phyloP scores from a whole-genome alignment of 2,797 vertebrate species.

The Leptodactylus fallax region DNA sequence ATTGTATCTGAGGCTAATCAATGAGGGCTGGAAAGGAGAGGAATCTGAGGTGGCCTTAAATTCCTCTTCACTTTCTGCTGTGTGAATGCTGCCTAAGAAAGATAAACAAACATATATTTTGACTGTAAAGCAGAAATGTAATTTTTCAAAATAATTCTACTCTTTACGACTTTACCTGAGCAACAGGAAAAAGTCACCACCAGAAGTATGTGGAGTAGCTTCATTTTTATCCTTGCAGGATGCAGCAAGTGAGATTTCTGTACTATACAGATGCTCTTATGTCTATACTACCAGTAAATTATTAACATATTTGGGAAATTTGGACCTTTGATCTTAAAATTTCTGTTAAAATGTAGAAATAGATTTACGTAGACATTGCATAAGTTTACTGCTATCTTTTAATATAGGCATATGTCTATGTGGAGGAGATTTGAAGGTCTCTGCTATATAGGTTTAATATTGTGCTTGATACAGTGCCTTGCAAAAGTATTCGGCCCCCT shows the following conservation, averaged over 20 bases:
- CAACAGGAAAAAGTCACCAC: slow-evolving; percentile 7
- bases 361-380: slow-evolving; percentile 18
- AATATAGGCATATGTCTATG: neutral
- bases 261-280: slow-evolving; percentile 9
- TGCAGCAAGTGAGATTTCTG: neutral
- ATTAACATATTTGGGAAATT: slow-evolving; percentile 30
- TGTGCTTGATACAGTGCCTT: too few relatives aligned
- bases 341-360: neutral
- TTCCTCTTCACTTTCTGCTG: too few relatives aligned
- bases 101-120: neutral
- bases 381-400: slow-evolving; percentile 1
- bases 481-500: too few relatives aligned
- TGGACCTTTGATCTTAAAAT: neutral
- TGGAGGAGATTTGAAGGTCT: too few relatives aligned
- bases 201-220: slow-evolving; percentile 8
- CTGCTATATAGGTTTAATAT: too few relatives aligned
- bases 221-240: slow-evolving; percentile 2
- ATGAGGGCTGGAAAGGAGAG: too few relatives aligned
- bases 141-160: neutral
- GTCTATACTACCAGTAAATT: slow-evolving; percentile 20
- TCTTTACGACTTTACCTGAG: slow-evolving; percentile 36
- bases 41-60: too few relatives aligned
- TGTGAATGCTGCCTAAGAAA: neutral
- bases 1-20: too few relatives aligned
- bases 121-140: neutral